phyloP scores from a whole-genome alignment of 2,888 invertebrate species.

The Osmoderma eremita region DNA sequence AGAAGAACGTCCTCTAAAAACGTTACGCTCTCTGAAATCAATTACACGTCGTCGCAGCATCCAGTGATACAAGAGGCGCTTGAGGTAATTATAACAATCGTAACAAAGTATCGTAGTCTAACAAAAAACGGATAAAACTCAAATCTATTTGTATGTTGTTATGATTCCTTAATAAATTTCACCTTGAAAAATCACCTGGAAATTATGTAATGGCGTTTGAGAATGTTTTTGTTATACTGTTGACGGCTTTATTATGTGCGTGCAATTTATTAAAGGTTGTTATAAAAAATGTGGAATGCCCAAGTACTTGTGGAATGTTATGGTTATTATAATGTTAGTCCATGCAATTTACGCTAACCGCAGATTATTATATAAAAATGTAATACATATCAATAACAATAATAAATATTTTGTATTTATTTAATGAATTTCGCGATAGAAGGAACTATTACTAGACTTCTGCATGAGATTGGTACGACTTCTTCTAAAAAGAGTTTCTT shows the following conservation, averaged over 20 bases:
- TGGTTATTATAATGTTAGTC: no score
- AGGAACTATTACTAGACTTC: no score
- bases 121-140: background rate
- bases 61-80: background rate
- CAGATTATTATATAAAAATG: no score
- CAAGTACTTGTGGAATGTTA: background rate
- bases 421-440: no score
- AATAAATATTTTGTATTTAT: no score
- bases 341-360: no score
- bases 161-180: background rate
- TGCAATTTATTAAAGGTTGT: no score
- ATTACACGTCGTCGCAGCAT: background rate
- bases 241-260: background rate
- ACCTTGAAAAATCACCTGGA: slow-evolving; percentile 13
- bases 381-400: no score
- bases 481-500: no score
- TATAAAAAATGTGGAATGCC: no score
- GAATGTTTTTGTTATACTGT: background rate
- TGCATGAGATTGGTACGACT: no score
- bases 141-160: background rate
- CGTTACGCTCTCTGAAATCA: background rate
- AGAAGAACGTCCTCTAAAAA: slow-evolving; percentile 12
- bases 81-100: slow-evolving; percentile 4
- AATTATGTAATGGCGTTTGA: background rate
- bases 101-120: background rate